Base-by-base conservation (phyloP, 2,888 invertebrate genomes). In the Spodoptera exigua region DNA sequence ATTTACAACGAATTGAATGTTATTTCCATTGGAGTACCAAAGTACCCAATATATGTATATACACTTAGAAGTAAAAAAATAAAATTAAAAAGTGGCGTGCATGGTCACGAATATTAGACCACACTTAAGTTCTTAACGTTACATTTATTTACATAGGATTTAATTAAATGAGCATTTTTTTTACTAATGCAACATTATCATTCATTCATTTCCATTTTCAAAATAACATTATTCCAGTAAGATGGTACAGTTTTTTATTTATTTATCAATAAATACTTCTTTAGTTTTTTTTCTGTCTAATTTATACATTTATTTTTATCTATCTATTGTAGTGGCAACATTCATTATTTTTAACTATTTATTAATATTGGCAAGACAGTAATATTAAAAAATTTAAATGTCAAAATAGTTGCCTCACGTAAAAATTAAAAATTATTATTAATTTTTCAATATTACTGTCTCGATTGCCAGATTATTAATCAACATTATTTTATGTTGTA, bases 131-230 rank as follows among this genome's bases (percentile, higher is more conserved):
- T 77, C 81, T 70, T 86, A 84, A 61, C 47, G 70, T 73, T 78
- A 75, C 48, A 68, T 74, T 83, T 93, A 93, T 93, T 83, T 93
- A 93, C 93, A 93, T 90, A 92, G 92, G 92, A 92, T 76, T 72
- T 89, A 80, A 77, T 88, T 83, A 62, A 74, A 79, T 81, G 82
- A 83, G 79, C 80, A 78, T 75, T 70, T 70, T 70, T 70, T 41
- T 57, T 46, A 27, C 40, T 64, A 67, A 73, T 75, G 78, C 70
- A 58, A 71, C 68, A 65, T 67, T 21, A 60, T 66, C 40, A 43
- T 48, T 54, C 17, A 40, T 63, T 40, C 27, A 4, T 17, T 62
- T 68, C 60, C 66, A 61, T 64, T 64, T 48, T 76, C 66, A 69
- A 70, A 76, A 76, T 68, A 77, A 74, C 59, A 52, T 70, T 73